Base-by-base conservation (phyloP, 2,888 invertebrate genomes). In the Eupithecia vulgata region DNA sequence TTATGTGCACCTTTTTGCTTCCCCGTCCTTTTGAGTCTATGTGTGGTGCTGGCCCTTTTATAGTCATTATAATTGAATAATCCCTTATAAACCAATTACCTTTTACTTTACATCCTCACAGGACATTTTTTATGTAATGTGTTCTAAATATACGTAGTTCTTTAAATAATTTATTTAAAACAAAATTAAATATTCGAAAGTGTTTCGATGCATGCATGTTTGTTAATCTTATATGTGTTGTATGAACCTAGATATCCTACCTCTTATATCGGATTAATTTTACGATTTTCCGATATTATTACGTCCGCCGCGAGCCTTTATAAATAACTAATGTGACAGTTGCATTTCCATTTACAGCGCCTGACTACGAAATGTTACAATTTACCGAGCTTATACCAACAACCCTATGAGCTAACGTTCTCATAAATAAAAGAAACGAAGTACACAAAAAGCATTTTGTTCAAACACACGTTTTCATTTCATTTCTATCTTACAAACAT, bases 1-100 rank as follows among this genome's bases (percentile, higher is more conserved):
- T 87, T 87, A 88, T 88, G 86, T 84, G 83, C 84, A 87, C 88
- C 87, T 88, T 89, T 89, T 87, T 87, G 83, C 87, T 81, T 81
- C 79, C 79, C 82, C 82, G 81, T 81, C 82, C 83, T 82, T 82
- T 83, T 83, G 81, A 83, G 84, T 85, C 81, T 80, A 79, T 74
- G 79, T 65, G 65, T 61, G 34, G 30, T 81, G 74, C 48, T 68
- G 68, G 66, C 71, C 70, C 67, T 80, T 76, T 65, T 13, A 65
- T 65, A 72, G 40, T 25, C 25, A 65, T 65, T 65, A 25, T 42
- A 42, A 65, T 65, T 40, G 37, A 40, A 65, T 65, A 65, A 40
- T 40, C 65, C 65, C 40, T 37, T 40, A 21, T 65, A 62, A 62
- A 62, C n/a, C 37, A 62, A 10, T 17, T 62, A 37, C 62, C n/a